Base-by-base conservation (phyloP, 2,888 invertebrate species). In the Sinhomidia bicolor region DNA sequence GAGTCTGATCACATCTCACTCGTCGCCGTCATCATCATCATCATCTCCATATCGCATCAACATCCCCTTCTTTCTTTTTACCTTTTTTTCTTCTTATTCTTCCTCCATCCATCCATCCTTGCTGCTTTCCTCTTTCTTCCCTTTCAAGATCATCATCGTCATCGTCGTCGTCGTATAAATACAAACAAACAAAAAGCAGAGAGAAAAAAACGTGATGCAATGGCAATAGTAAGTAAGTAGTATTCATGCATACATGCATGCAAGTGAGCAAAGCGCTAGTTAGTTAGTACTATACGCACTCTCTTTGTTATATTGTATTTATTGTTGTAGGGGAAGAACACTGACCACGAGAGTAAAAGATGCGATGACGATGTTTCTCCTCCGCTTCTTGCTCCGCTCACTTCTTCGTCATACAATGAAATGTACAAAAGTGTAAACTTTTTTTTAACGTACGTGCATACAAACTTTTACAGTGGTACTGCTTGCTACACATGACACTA, bases 61-160 rank as follows among this genome's bases (percentile, higher is more conserved):
- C 65, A 81, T 81, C 81, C 81, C n/a, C n/a, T n/a, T n/a, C n/a
- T n/a, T n/a, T n/a, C n/a, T n/a, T n/a, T n/a, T n/a, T n/a, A n/a
- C 82, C 71, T 71, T 71, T 26, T 60, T 81, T 60, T 12, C 20
- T 57, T 41, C 12, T 60, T 57, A 7, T 47, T 7, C 26, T 47
- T 29, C 54, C 65, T 44, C 76, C 76, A 17, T 84, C 29, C 51
- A 36, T 9, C 23, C 41, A n/a, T 62, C 57, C 6, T 4, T 23
- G 7, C 54, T 51, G 23, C 41, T 76, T 76, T 76, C 51, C 51
- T 44, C 71, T 51, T 51, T 51, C 41, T 84, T 84, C 84, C 84
- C 76, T 84, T 84, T 84, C 84, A 60, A 74, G 76, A 84, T 60
- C 83, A 83, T 71, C 62, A 17, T 17, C 60, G 17, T 60, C 68